These are phyloP conservation scores for Penaeus vannamei DNA, from an alignment of 1,140 invertebrate genomes.

Conservation along the genomic window DNA sequence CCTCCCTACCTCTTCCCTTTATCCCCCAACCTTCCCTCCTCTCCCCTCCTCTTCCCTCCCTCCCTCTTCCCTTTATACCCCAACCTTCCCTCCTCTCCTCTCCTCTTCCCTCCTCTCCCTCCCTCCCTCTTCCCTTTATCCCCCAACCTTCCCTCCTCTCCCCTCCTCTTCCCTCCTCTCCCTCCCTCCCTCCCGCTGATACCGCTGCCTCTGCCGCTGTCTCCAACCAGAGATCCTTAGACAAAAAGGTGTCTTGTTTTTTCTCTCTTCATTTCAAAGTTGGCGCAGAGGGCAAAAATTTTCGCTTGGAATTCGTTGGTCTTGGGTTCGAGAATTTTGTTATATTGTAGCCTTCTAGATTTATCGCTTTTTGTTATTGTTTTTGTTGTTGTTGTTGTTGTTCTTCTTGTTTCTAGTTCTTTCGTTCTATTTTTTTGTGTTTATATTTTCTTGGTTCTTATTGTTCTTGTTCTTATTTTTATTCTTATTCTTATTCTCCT, in stretches of 20 bases:
- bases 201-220: slow-evolving; percentile 21
- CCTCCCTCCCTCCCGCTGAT: not conserved
- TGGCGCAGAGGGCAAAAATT: slow-evolving; percentile 53
- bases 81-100: not conserved
- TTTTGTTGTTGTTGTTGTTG: not conserved
- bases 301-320: slow-evolving; percentile 6
- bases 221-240: slow-evolving; percentile 50
- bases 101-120: not conserved
- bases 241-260: slow-evolving; percentile 21
- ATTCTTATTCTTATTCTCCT: not conserved
- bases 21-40: too few relatives aligned
- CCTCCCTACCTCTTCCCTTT: too few relatives aligned
- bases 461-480: not conserved
- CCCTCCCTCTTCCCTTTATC: not conserved
- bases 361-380: not conserved
- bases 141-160: not conserved
- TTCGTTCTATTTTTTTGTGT: too few relatives aligned
- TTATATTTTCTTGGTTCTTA: not conserved
- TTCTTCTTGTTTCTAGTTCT: not conserved
- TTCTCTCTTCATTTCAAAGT: slow-evolving; percentile 59
- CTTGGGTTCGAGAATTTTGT: slow-evolving; percentile 47
- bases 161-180: not conserved
- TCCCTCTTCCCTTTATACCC: not conserved
- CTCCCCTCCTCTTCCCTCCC: too few relatives aligned
- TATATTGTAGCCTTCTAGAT: not conserved